Percentiles rank a stretch among this genome's conserved stretches.
Conservation (phyloP, 53 echinoderm and acorn worm species). For the Patiria pectinifera region DNA sequence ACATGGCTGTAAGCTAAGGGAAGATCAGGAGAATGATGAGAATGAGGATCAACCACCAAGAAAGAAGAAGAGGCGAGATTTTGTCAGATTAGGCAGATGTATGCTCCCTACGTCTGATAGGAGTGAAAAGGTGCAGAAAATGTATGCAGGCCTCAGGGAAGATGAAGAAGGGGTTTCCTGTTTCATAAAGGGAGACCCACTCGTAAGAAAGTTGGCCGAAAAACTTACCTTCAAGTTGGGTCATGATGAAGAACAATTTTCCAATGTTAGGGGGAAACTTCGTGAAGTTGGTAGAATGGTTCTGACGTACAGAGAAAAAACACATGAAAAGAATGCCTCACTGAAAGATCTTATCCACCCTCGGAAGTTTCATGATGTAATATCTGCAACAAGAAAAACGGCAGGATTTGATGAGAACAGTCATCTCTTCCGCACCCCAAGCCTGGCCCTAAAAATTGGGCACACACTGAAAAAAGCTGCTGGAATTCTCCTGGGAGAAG, state of each 20-base stretch:
- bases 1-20: conserved; percentile 42
- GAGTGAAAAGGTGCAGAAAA: conserved; percentile 31
- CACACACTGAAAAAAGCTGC: conserved; percentile 61
- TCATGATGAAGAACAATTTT: conserved; percentile 67
- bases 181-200: conserved; percentile 55
- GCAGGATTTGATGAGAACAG: conserved; percentile 54
- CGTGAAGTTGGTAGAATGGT: conserved; percentile 54
- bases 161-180: conserved; percentile 55
- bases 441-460: conserved; percentile 65
- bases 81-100: conserved; percentile 40
- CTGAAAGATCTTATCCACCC: conserved; percentile 63
- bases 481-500: conserved; percentile 47
- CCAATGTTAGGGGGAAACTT: conserved; percentile 48
- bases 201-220: conserved; percentile 52
- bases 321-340: conserved; percentile 53
- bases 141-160: conserved; percentile 49
- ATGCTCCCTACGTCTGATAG: conserved; percentile 43
- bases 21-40: background rate
- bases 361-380: conserved; percentile 43
- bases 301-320: conserved; percentile 39
- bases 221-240: conserved; percentile 60
- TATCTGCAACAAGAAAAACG: conserved; percentile 29
- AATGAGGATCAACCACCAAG: conserved; percentile 15
- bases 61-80: conserved; percentile 50
- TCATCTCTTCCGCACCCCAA: conserved; percentile 55